These are phyloP conservation scores for Drosophila phalerata DNA, from an alignment of 2,888 invertebrate genomes.

Conservation along the genomic window DNA sequence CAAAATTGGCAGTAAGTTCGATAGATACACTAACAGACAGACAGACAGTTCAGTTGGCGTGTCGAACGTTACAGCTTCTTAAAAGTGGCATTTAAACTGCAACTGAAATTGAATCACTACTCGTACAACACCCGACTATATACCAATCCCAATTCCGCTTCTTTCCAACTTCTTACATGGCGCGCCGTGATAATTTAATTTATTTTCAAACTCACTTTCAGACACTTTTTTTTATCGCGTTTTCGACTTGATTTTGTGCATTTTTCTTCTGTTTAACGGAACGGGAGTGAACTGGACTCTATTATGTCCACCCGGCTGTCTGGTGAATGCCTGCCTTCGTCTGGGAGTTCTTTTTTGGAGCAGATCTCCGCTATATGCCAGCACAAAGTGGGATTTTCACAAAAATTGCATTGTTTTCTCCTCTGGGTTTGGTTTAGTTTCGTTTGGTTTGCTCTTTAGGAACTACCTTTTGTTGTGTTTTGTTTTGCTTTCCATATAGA, in stretches of 20 bases:
- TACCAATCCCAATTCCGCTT: constrained; percentile 16
- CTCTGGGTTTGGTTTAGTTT: constrained; percentile 5
- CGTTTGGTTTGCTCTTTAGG: constrained; percentile 8
- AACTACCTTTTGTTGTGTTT: constrained; percentile 18
- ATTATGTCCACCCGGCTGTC: constrained; percentile 64
- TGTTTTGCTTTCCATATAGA: constrained; percentile 33
- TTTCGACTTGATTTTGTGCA: constrained; percentile 68
- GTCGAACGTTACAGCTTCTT: constrained; percentile 72
- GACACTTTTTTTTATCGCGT: constrained; percentile 50
- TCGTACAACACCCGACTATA: constrained; percentile 28
- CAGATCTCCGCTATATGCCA: constrained; percentile 38
- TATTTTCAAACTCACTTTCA: constrained; percentile 79
- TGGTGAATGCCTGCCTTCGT: constrained; percentile 34
- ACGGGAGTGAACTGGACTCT: constrained; percentile 54
- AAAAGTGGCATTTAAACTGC: constrained; percentile 69
- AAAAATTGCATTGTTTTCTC: constrained; percentile 72
- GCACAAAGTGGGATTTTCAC: constrained; percentile 54
- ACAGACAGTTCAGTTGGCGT: constrained; percentile 50
- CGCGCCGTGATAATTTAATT: constrained; percentile 73
- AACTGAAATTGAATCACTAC: constrained; percentile 76
- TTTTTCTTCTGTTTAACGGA: constrained; percentile 48
- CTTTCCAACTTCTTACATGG: constrained; percentile 67
- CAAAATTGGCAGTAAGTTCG: constrained; percentile 57
- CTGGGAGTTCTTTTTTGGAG: constrained; percentile 29
- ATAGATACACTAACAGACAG: constrained; percentile 45